Conservation (phyloP, 2,113 vertebrate species). For the Ornithorhynchus anatinus region DNA sequence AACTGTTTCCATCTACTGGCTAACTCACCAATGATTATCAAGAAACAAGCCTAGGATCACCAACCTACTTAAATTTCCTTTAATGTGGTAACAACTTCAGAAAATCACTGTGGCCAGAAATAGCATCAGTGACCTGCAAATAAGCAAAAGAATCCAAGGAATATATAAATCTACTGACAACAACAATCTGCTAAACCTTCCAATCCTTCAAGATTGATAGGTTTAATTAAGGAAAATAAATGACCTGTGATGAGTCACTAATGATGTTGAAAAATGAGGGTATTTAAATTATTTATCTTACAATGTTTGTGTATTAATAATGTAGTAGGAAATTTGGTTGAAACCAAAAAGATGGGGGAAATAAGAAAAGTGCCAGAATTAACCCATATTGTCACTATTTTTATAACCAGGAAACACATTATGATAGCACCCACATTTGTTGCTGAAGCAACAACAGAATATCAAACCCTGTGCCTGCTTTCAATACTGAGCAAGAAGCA, state of each 20-base stretch:
- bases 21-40: too few species aligned
- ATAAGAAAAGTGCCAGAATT: too few species aligned
- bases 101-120: slow-evolving; percentile 10
- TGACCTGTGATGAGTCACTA: slow-evolving; percentile 11
- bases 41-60: background rate
- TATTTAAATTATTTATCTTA: slow-evolving; percentile 22
- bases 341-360: background rate
- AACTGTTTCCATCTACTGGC: too few species aligned
- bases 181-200: background rate
- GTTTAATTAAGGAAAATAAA: slow-evolving; percentile 36
- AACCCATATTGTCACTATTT: too few species aligned
- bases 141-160: slow-evolving; percentile 3
- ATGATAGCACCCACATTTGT: too few species aligned
- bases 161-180: slow-evolving; percentile 43
- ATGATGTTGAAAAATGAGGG: slow-evolving; percentile 19
- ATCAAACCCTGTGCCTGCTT: background rate
- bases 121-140: background rate
- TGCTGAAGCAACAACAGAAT: background rate
- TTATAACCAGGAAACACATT: too few species aligned
- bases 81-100: background rate
- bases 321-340: background rate
- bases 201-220: background rate
- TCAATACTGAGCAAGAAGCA: background rate
- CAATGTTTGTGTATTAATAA: slow-evolving; percentile 23
- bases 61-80: background rate